Conservation (phyloP, 2,797 vertebrate genomes). For the Peromyscus aztecus region DNA sequence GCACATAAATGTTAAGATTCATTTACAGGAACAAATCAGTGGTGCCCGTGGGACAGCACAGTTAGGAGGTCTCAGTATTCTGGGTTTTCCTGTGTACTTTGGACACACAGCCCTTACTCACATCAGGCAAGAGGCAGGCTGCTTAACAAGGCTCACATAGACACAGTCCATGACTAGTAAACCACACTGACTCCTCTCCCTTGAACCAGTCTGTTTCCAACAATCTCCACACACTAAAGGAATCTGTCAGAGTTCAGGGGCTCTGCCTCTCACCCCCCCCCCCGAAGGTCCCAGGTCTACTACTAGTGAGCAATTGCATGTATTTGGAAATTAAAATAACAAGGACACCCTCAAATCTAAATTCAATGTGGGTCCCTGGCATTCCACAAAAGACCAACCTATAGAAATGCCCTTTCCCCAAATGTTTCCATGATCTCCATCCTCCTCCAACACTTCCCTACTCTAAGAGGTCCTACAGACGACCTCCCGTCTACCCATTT, state of each 20-base stretch:
- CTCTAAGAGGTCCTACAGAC: not conserved
- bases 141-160: not conserved
- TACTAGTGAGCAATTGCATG: not conserved
- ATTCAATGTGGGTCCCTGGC: not conserved
- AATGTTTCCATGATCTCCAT: not conserved
- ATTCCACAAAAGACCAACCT: not conserved
- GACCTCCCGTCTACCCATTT: constrained; percentile 19
- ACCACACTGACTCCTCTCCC: not conserved
- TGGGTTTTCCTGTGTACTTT: not conserved
- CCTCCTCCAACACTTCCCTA: not conserved
- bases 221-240: not conserved
- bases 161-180: not conserved
- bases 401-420: not conserved
- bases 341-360: not conserved
- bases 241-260: not conserved
- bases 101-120: not conserved
- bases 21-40: not conserved
- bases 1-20: constrained; percentile 2
- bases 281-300: not conserved
- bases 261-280: not conserved
- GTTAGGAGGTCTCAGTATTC: not conserved
- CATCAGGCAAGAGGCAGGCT: not conserved
- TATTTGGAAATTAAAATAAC: constrained; percentile 1
- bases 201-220: not conserved
- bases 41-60: not conserved